Evolutionary conservation across 2,113 vertebrate genomes (phyloP), one percentile per base, ranked within the genome.

Genomic region (Mesembrinibis cayennensis): DNA sequence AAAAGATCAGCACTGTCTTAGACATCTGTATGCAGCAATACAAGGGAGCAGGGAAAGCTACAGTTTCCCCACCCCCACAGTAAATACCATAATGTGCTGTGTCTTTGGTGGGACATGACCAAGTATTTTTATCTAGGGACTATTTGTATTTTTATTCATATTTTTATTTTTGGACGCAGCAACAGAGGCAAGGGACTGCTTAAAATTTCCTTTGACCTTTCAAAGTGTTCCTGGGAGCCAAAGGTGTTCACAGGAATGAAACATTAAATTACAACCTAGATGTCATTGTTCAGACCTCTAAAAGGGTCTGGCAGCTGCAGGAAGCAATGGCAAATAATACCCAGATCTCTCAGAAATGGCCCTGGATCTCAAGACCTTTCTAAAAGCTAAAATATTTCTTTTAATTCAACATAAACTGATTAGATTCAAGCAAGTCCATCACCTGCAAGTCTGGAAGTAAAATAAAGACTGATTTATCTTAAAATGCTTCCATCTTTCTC

Each of bases 121-220:
- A 22, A 83, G 17, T 77, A 15, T 79, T 85, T 93, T 90, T 86
- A 4, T 67, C 91, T 56, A 42, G 26, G 73, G 85, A 40, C 45
- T 80, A 36, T 62, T 93, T 76, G 12, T 83, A 56, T 87, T 96
- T 95, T 86, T 25, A 10, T 44, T 23, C 11, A 3, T 67, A 86
- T 32, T 62, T 90, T 87, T 38, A 62, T 29, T 94, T 97, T 96
- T 89, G 53, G 55, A 91, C 92, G 53, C 18, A 74, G 29, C 73
- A 88, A 65, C 50, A 80, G 93, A 70, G 12, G 38, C 1, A 49
- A 82, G 44, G 49, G 42, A 7, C 10, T 89, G 78, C 44, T 97
- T 92, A 40, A 95, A 96, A 82, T 95, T 90, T 89, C 38, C 77
- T 92, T 74, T 97, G 94, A 92, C 95, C 91, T 98, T 97, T 97